Evolutionary conservation across 1,140 invertebrate species (phyloP).

Genomic region (Pentalonia nigronervosa): DNA sequence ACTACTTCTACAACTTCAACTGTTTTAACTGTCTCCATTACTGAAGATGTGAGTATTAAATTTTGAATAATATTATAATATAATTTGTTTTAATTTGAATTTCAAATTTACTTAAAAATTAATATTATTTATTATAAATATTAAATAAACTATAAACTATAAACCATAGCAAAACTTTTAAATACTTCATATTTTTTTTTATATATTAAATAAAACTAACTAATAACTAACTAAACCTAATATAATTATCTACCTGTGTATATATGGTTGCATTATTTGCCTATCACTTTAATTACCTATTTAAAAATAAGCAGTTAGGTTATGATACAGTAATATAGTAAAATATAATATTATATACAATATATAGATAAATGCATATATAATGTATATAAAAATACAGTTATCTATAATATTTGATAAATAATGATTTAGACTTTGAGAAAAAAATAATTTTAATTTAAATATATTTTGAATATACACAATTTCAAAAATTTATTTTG

Average conservation of each 20-base stretch:
- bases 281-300: not conserved
- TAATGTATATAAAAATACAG: too few relatives aligned
- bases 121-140: not conserved
- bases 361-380: not conserved
- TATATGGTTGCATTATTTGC: not conserved
- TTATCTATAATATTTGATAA: not conserved
- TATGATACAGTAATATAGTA: too few relatives aligned
- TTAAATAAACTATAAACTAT: too few relatives aligned
- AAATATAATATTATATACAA: not conserved
- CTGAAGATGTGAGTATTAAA: not conserved
- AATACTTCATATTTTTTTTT: not conserved
- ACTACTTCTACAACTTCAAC: not conserved
- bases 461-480: not conserved
- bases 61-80: not conserved
- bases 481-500: not conserved
- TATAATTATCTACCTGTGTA: not conserved
- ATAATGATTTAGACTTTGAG: not conserved
- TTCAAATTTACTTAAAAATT: not conserved
- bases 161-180: not conserved
- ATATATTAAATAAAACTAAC: not conserved
- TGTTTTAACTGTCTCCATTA: not conserved
- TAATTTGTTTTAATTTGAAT: not conserved
- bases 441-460: not conserved
- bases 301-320: not conserved
- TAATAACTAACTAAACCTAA: not conserved